Base-by-base conservation (phyloP, 2,888 invertebrate genomes). In the Hirtodrosophila alboralis region DNA sequence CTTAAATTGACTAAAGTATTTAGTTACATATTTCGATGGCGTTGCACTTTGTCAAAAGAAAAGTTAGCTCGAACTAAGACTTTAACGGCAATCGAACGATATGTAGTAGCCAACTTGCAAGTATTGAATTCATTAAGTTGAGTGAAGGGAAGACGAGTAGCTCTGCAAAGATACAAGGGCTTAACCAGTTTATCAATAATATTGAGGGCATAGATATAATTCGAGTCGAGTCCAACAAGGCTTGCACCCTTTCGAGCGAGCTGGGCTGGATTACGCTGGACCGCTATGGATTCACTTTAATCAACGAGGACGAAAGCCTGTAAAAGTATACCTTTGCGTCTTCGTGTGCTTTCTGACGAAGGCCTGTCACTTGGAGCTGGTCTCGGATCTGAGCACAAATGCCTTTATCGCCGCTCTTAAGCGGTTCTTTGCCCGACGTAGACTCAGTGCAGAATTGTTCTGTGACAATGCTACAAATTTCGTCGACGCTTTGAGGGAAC, bases 361-460 rank as follows among this genome's bases (percentile, higher is more conserved):
- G 41, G 68, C 68, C 1, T 45, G 66, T 4, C 68, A 68, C 13
- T 9, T 71, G 0, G 70, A 71, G 57, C 27, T 65, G 3, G 66
- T 66, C 4, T 45, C 48, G 3, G 65, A 60, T 7, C 27, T 75
- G 2, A 58, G 64, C 14, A 33, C 33, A 13, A 33, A 33, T 13
- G 33, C 33, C 2, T 33, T 33, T 9, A 14, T 31, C 10, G 31
- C 31, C 0, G 3, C 31, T 12, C 12, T 13, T 2, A 33, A 33
- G 12, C 33, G 33, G 13, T 14, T 33, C 18, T n/a, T n/a, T n/a
- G n/a, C n/a, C n/a, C n/a, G n/a, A n/a, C n/a, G n/a, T n/a, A n/a
- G n/a, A 3, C 5, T 33, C 14, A 3, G 33, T 14, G 9, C 34
- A 16, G 34, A 34, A 5, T n/a, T 34, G n/a, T 34, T 34, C 12